Conservation (phyloP, 35 echinoderm and acorn worm genomes). For the Hemicentrotus pulcherrimus region DNA sequence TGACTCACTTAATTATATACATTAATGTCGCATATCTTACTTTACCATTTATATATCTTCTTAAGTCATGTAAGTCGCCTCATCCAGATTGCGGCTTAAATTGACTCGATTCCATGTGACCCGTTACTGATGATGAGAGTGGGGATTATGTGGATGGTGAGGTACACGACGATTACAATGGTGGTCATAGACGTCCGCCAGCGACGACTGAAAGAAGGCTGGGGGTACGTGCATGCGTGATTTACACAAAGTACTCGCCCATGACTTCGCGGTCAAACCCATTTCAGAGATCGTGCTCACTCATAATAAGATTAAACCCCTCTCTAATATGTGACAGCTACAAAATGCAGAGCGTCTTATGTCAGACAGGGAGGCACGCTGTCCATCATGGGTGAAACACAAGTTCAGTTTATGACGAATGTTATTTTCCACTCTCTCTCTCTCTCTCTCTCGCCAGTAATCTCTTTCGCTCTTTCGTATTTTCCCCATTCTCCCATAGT, state of each 20-base stretch:
- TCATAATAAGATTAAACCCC: not conserved
- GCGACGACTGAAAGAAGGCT: not conserved
- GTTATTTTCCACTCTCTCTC: not conserved
- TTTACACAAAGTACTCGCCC: not conserved
- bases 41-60: too few relatives aligned
- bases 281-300: not conserved
- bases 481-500: too few relatives aligned
- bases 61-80: not conserved
- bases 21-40: too few relatives aligned
- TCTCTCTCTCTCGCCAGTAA: not conserved
- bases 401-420: not conserved
- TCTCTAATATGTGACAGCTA: not conserved
- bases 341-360: not conserved
- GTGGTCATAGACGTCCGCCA: not conserved
- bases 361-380: not conserved
- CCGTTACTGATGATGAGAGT: not conserved
- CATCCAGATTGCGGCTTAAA: not conserved
- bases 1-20: too few relatives aligned
- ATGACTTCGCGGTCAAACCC: slow-evolving; percentile 7
- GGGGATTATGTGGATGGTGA: not conserved
- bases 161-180: not conserved
- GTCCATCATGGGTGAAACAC: not conserved
- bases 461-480: not conserved
- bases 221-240: not conserved
- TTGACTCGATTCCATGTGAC: not conserved